Evolutionary conservation across 2,888 invertebrate genomes (phyloP), one percentile per base, ranked within the genome.

Genomic region (Lumbricus terrestris): DNA sequence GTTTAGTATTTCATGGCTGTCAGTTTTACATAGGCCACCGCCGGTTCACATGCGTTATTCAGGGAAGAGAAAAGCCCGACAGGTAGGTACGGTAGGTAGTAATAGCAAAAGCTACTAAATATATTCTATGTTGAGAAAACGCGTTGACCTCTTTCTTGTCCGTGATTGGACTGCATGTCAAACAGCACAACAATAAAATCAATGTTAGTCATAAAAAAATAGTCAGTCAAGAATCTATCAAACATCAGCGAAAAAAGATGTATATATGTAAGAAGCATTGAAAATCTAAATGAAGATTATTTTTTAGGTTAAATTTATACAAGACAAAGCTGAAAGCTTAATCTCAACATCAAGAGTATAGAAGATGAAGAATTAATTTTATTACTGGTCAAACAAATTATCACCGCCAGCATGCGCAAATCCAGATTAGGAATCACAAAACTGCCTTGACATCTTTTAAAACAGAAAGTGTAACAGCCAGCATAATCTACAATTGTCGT

Each of bases 1-100:
- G n/a, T n/a, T 85, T 85, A 85, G 85, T 85, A 85, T 85, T 85
- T 85, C 85, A 85, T 35, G 37, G 85, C 85, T 85, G 69, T 69
- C 69, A 69, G 85, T 85, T 15, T 8, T 85, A n/a, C n/a, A n/a
- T n/a, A n/a, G n/a, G n/a, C n/a, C n/a, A n/a, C 3, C 23, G 85
- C 8, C 34, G 34, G 85, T 85, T 85, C 37, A 18, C 34, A 35
- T 85, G 85, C 85, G 15, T 35, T 35, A n/a, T 69, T 47, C 47
- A n/a, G n/a, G 69, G 29, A 69, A 69, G 69, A 69, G 13, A 47
- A 69, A 69, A 69, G 69, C 69, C 69, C 11, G 69, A 69, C 29
- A 69, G 29, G 13, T 69, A 8, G 40, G 40, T 82, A 82, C n/a
- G 40, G 40, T 82, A 82, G n/a, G 16, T 82, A 85, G 34, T 34